phyloP scores from a whole-genome alignment of 2,797 vertebrate genomes.

The Apogon talboti region DNA sequence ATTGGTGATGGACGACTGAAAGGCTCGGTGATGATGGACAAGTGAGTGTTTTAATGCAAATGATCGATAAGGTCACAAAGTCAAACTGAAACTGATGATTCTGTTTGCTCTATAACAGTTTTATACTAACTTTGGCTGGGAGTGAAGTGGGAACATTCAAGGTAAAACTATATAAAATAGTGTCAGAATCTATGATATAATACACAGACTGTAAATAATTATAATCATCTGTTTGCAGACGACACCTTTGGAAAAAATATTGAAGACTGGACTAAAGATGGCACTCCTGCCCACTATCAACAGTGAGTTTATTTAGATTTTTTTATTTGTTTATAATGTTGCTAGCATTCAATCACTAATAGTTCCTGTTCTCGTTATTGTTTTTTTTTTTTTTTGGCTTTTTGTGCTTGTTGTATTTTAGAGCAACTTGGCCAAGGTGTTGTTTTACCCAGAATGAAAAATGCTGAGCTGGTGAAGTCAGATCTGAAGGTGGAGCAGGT shows the following conservation, averaged over 20 bases:
- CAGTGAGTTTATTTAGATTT: conserved; percentile 54
- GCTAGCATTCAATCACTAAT: too few species aligned
- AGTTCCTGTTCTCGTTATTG: too few species aligned
- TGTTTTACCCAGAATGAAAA: conserved; percentile 52
- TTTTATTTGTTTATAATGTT: too few species aligned
- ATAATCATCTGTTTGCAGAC: conserved; percentile 66
- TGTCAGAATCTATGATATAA: neutral
- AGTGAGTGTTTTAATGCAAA: conserved; percentile 58
- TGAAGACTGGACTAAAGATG: neutral
- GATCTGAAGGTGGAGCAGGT: conserved; percentile 71
- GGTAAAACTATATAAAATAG: conserved; percentile 53
- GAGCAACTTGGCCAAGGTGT: conserved; percentile 55
- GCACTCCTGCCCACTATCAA: conserved; percentile 54
- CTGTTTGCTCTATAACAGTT: conserved; percentile 58
- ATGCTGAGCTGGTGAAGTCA: conserved; percentile 58
- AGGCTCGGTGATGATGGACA: conserved; percentile 64
- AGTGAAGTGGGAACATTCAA: conserved; percentile 77
- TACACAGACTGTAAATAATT: neutral
- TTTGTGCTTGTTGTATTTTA: conserved; percentile 46
- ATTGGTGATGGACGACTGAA: conserved; percentile 49
- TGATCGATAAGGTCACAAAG: neutral
- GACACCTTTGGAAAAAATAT: conserved; percentile 1
- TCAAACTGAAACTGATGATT: neutral
- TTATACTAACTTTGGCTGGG: conserved; percentile 62
- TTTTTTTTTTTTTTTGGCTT: too few species aligned